Base-by-base conservation (phyloP, 2,797 vertebrate genomes). In the Salarias fasciatus region DNA sequence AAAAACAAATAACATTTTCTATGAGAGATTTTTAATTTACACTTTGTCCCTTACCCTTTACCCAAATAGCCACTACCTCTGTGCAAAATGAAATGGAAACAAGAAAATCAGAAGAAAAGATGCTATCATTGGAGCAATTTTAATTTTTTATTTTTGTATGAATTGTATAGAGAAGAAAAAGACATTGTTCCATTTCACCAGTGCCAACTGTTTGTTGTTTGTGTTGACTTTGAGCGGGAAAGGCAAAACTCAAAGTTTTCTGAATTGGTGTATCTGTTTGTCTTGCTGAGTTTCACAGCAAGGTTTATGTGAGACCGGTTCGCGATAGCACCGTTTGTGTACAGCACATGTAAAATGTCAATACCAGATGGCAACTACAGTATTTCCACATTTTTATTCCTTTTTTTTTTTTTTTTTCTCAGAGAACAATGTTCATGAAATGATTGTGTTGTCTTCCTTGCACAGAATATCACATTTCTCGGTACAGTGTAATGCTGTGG, bases 121-220 rank as follows among this genome's bases (percentile, higher is more conserved):
- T 75, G 80, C 79, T 75, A 79, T 86, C 83, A 89, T 90, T 80
- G 77, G 87, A 91, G 88, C 86, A 84, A 89, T 89, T 91, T 89
- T 74, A 74, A 88, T 91, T 92, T 88, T 93, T 92, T 93, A 93
- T 94, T 94, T 93, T 94, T 93, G 88, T 93, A 93, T 92, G 87
- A 92, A 91, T 89, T 93, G 89, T 93, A 93, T 90, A 92, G 83
- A 79, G 59, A 76, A 83, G 89, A 89, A 81, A 86, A 82, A 80
- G 33, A 80, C 85, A 84, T 88, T 83, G 86, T 91, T 93, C 88
- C 90, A 91, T 91, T 91, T 90, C 88, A 91, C 80, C 87, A 89
- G 86, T 90, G 91, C 89, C 88, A 90, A 89, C 82, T 87, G 80
- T 88, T 68, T 86, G 87, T 88, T 75, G 83, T 87, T 78, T 87